Conservation (phyloP, 2,888 invertebrate species). For the Pseudeuparius sepicola region DNA sequence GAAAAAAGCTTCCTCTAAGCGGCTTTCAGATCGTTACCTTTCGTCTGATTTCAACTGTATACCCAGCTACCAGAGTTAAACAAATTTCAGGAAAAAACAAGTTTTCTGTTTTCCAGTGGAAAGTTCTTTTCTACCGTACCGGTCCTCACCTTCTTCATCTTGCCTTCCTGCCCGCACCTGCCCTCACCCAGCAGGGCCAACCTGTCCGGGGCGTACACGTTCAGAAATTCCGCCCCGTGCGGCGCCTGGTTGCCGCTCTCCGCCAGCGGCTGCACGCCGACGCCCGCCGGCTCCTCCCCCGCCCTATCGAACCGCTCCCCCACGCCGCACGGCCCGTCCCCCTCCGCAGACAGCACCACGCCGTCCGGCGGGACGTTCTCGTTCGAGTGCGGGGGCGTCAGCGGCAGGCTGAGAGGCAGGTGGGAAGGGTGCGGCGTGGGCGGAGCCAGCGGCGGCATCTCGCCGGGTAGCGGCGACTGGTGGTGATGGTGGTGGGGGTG, state of each 20-base stretch:
- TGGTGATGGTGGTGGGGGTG: constrained; percentile 11
- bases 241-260: constrained; percentile 18
- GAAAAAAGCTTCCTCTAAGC: too few relatives aligned
- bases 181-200: too few relatives aligned
- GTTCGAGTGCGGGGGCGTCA: constrained; percentile 26
- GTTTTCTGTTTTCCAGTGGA: too few relatives aligned
- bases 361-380: constrained; percentile 28
- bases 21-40: too few relatives aligned
- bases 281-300: constrained; percentile 3
- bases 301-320: too few relatives aligned
- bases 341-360: constrained; percentile 5
- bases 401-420: constrained; percentile 17
- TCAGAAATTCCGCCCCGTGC: constrained; percentile 5
- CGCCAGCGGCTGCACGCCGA: constrained; percentile 13
- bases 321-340: constrained; percentile 11
- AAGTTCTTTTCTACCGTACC: too few relatives aligned
- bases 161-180: constrained; percentile 28
- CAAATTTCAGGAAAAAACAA: too few relatives aligned
- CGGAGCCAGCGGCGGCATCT: too few relatives aligned
- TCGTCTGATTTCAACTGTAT: too few relatives aligned
- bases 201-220: too few relatives aligned
- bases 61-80: too few relatives aligned
- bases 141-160: constrained; percentile 30
- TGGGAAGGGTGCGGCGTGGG: too few relatives aligned
- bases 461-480: constrained; percentile 21